These are phyloP conservation scores for Ceratoteleas bidentatus DNA, from an alignment of 1,140 invertebrate species.

Conservation along the genomic window DNA sequence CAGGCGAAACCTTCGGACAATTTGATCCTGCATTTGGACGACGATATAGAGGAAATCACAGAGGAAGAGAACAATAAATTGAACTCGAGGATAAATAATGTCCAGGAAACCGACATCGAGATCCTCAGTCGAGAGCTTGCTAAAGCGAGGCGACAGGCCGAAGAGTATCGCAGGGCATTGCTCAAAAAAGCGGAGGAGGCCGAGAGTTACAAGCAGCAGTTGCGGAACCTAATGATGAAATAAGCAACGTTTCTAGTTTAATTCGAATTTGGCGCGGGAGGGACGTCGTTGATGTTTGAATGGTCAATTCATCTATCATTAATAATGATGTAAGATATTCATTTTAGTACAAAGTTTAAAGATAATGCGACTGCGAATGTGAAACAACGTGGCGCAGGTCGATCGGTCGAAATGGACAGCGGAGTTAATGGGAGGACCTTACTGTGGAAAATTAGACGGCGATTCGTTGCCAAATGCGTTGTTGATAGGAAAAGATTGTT, in stretches of 20 bases:
- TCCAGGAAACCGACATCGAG: conserved; percentile 77
- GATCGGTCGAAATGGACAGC: no score
- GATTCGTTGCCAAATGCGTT: conserved; percentile 16
- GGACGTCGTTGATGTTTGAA: no score
- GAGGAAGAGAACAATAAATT: conserved; percentile 70
- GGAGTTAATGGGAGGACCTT: no score
- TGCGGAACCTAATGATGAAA: conserved; percentile 72
- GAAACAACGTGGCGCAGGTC: no score
- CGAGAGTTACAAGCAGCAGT: conserved; percentile 82
- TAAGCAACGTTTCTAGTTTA: conserved; percentile 26
- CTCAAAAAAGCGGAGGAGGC: conserved; percentile 81
- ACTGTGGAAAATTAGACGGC: no score
- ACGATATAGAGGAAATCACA: conserved; percentile 77
- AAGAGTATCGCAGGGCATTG: conserved; percentile 81
- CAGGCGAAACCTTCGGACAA: conserved; percentile 70
- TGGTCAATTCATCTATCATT: no score
- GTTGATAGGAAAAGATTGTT: conserved; percentile 51
- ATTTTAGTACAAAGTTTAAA: no score
- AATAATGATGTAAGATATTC: no score
- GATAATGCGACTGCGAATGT: no score
- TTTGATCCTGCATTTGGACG: conserved; percentile 73
- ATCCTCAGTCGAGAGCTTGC: conserved; percentile 80
- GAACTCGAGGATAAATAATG: conserved; percentile 58
- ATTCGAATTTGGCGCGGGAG: conserved; percentile 12
- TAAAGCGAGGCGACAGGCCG: conserved; percentile 80